These are phyloP conservation scores for Sylvilagus floridanus DNA, from an alignment of 2,797 vertebrate species.

Conservation along the genomic window DNA sequence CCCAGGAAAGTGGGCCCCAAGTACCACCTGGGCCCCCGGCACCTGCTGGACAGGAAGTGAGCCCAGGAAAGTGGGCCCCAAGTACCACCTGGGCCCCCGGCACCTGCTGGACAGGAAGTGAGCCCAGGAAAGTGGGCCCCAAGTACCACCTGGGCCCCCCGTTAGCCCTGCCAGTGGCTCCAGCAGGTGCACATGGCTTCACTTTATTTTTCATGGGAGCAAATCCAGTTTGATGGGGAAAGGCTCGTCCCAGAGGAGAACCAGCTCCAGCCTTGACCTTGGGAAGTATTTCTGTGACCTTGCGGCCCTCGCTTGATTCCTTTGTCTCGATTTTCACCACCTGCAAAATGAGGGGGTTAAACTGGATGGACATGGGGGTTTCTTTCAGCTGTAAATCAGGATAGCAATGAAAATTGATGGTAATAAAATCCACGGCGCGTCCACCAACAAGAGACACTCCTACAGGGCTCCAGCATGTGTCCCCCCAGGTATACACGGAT, in stretches of 20 bases:
- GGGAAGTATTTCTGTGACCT: background rate
- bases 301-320: background rate
- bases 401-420: background rate
- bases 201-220: background rate
- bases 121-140: background rate
- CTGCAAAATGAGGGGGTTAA: background rate
- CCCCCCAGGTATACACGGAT: no score
- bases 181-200: fast-evolving
- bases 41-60: background rate
- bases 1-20: background rate
- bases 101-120: background rate
- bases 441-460: fast-evolving
- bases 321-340: background rate
- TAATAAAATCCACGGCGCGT: background rate
- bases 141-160: no score
- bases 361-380: background rate
- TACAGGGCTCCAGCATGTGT: background rate
- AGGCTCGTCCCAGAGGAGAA: background rate
- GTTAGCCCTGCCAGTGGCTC: background rate
- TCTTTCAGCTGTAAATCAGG: background rate
- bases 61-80: background rate
- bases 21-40: no score
- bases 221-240: background rate
- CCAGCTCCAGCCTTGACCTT: background rate
- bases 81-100: background rate